These are phyloP conservation scores for Daphoenositta chrysoptera DNA, from an alignment of 2,113 vertebrate genomes.

Conservation along the genomic window DNA sequence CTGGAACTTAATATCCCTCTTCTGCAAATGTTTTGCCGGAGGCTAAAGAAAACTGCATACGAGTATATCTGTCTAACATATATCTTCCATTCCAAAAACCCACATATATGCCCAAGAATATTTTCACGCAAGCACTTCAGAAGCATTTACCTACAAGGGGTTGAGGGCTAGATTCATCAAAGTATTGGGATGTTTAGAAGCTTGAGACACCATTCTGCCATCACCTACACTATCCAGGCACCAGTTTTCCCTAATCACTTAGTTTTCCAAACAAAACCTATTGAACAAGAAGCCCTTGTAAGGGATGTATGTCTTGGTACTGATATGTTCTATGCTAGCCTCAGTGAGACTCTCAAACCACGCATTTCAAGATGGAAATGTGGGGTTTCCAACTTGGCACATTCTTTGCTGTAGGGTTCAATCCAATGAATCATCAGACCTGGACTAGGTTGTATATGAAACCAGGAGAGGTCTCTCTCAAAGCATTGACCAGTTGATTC, in stretches of 20 bases:
- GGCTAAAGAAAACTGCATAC: background rate
- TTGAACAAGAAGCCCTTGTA: background rate
- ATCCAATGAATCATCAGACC: background rate
- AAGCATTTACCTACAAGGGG: background rate
- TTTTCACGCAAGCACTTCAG: background rate
- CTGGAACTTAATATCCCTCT: background rate
- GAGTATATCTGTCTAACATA: background rate
- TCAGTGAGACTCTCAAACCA: background rate
- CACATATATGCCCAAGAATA: background rate
- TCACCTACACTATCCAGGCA: background rate
- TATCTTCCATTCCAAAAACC: background rate
- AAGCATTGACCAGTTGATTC: background rate
- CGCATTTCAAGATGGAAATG: background rate
- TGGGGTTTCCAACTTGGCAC: fast-evolving
- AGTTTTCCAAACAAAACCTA: background rate
- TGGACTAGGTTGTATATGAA: fast-evolving
- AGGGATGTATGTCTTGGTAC: background rate
- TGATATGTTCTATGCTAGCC: background rate
- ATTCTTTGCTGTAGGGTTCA: background rate
- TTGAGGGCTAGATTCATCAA: background rate
- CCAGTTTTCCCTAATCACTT: background rate
- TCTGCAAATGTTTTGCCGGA: background rate
- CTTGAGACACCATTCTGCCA: background rate
- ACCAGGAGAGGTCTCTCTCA: background rate
- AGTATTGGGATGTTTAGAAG: background rate